Evolutionary conservation across 53 echinoderm and acorn worm species (phyloP).

Genomic region (Mesocentrotus franciscanus): DNA sequence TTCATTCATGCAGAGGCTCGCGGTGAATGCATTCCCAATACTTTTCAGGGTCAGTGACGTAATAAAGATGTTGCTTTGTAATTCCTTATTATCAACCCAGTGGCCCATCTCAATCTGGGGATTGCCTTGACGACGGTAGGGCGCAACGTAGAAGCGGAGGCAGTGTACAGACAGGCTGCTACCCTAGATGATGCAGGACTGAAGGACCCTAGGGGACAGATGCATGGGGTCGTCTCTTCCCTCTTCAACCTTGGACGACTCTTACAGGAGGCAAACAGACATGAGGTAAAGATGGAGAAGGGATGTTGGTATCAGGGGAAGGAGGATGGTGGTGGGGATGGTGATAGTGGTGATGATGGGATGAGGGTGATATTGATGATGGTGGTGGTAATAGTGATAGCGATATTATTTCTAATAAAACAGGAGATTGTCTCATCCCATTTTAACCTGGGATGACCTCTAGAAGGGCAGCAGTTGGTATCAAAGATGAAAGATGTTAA

Average conservation of each 20-base stretch:
- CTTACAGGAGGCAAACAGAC: constrained; percentile 89
- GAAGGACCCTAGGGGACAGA: constrained; percentile 95
- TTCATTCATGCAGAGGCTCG: too few species aligned
- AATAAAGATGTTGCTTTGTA: neutral
- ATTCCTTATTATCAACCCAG: constrained; percentile 54
- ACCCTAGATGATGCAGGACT: constrained; percentile 84
- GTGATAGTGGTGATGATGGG: neutral
- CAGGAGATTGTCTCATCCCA: too few species aligned
- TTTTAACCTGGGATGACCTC: too few species aligned
- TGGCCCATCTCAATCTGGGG: constrained; percentile 96
- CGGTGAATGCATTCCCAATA: too few species aligned
- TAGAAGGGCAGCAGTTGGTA: too few species aligned
- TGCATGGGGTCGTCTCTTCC: constrained; percentile 90
- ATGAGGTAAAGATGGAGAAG: constrained; percentile 72
- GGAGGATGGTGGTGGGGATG: neutral
- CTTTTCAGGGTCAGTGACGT: too few species aligned
- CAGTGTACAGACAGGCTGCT: constrained; percentile 81
- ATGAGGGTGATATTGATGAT: neutral
- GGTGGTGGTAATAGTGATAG: neutral
- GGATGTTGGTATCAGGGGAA: neutral
- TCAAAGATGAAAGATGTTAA: too few species aligned
- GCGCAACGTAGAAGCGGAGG: constrained; percentile 78
- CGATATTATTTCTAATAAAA: neutral
- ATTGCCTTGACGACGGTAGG: constrained; percentile 85
- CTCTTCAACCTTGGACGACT: constrained; percentile 94